A percentile compares a stretch with the other conserved stretches of the same genome.
Evolutionary conservation across 2,888 invertebrate species (phyloP).

Genomic region (Cheilosia vulpina): DNA sequence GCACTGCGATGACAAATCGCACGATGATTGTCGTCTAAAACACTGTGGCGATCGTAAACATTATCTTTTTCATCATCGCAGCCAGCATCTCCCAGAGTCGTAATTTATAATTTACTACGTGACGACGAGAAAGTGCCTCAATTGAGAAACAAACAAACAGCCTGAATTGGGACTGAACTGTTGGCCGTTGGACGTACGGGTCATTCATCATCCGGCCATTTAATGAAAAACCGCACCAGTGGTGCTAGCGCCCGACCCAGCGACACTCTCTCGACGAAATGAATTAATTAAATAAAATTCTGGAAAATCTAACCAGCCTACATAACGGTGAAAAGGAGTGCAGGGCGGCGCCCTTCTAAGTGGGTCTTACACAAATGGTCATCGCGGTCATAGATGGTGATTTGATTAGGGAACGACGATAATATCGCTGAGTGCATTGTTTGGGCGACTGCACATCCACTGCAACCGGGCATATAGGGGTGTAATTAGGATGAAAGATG

Average conservation of each 20-base stretch:
- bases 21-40: conserved; percentile 22
- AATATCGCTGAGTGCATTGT: conserved; percentile 55
- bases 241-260: conserved; percentile 41
- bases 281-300: conserved; percentile 74
- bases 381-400: conserved; percentile 64
- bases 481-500: conserved; percentile 10
- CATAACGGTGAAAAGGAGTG: background rate
- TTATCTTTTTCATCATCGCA: conserved; percentile 14
- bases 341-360: background rate
- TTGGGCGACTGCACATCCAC: conserved; percentile 1
- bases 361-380: conserved; percentile 50
- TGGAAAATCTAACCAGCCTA: conserved; percentile 63
- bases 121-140: conserved; percentile 63
- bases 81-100: conserved; percentile 59
- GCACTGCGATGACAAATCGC: conserved; percentile 54
- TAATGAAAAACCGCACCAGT: conserved; percentile 56
- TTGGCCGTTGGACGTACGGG: conserved; percentile 71
- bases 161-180: conserved; percentile 58
- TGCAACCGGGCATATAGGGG: conserved; percentile 44
- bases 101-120: conserved; percentile 56
- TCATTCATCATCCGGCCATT: conserved; percentile 75
- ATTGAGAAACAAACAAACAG: conserved; percentile 69
- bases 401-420: conserved; percentile 64
- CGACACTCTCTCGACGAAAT: conserved; percentile 59
- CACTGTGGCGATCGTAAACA: conserved; percentile 30